These are phyloP conservation scores for Mythimna lalbum DNA, from an alignment of 2,888 invertebrate genomes.

Conservation along the genomic window DNA sequence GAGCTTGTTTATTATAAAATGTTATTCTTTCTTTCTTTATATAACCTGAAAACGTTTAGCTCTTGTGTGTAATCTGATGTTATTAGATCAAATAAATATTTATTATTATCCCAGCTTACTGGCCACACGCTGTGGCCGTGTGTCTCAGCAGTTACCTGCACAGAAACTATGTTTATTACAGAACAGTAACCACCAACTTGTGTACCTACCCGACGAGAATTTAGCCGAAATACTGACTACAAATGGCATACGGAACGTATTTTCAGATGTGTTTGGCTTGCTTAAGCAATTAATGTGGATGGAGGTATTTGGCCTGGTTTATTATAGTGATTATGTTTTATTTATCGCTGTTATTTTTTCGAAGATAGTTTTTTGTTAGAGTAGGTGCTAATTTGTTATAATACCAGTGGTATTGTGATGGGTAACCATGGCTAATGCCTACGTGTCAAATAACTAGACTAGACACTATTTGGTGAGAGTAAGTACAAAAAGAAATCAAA, in stretches of 20 bases:
- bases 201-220: slow-evolving; percentile 78
- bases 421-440: too few species aligned
- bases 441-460: too few species aligned
- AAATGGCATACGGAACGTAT: slow-evolving; percentile 71
- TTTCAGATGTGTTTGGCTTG: slow-evolving; percentile 71
- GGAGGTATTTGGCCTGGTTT: slow-evolving; percentile 42
- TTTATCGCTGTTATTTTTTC: slow-evolving; percentile 2
- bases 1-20: too few species aligned
- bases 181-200: slow-evolving; percentile 80
- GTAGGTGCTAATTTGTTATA: neutral
- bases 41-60: too few species aligned
- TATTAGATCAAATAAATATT: too few species aligned
- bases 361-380: neutral
- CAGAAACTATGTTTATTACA: slow-evolving; percentile 87
- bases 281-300: slow-evolving; percentile 63
- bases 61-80: too few species aligned
- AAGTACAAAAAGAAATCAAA: neutral
- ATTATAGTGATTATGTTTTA: slow-evolving; percentile 9
- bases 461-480: too few species aligned
- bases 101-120: neutral
- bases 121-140: slow-evolving; percentile 59
- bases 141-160: slow-evolving; percentile 80
- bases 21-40: too few species aligned
- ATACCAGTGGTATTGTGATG: neutral
- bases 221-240: slow-evolving; percentile 78